Percentiles rank a stretch among this genome's conserved stretches.
Conservation (phyloP, 2,113 vertebrate genomes). For the Taxidea taxus region DNA sequence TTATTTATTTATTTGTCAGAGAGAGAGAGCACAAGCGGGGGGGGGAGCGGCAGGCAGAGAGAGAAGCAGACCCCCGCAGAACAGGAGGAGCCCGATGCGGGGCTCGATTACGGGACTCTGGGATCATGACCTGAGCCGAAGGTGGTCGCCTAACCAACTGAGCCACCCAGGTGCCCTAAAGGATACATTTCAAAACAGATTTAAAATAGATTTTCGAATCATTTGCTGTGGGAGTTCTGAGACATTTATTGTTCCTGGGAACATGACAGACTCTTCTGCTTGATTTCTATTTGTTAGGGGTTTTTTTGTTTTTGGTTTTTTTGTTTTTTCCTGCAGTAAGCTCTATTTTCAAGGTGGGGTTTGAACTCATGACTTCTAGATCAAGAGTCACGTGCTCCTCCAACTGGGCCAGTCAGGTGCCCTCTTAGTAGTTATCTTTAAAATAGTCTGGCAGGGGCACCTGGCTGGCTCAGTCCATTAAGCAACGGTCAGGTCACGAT, state of each 20-base stretch:
- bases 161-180: too few species aligned
- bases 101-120: too few species aligned
- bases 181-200: not conserved
- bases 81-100: too few species aligned
- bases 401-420: not conserved
- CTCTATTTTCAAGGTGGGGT: not conserved
- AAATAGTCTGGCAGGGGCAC: not conserved
- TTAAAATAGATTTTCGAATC: not conserved
- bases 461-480: not conserved
- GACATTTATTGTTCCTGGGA: not conserved
- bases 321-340: not conserved
- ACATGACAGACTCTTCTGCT: not conserved
- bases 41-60: too few species aligned
- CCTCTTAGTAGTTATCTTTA: not conserved
- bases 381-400: not conserved
- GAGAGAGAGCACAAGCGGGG: too few species aligned
- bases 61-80: too few species aligned
- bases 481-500: not conserved
- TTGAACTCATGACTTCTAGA: not conserved
- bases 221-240: not conserved
- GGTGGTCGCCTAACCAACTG: too few species aligned
- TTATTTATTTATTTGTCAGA: too few species aligned
- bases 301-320: not conserved
- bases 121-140: too few species aligned
- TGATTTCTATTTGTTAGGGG: not conserved